Base-by-base conservation (phyloP, 2,113 vertebrate genomes). In the Chinchilla lanigera region DNA sequence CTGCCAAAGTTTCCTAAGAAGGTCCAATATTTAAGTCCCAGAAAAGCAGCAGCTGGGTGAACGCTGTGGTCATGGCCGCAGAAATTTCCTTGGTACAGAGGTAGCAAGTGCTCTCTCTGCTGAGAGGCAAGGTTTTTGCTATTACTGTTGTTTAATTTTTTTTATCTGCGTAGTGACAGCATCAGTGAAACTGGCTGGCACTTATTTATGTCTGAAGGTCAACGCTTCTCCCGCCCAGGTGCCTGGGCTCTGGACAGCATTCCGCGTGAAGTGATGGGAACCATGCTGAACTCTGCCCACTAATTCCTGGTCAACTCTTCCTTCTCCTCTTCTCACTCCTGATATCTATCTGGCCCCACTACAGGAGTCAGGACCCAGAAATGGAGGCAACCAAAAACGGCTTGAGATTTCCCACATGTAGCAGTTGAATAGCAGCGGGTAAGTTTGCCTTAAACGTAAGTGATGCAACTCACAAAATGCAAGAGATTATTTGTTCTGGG, bases 311-410 rank as follows among this genome's bases (percentile, higher is more conserved):
- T 75, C 44, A 96, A 44, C 22, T 58, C 86, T 87, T 83, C 75
- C 58, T 95, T 81, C 54, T 85, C 47, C 71, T 24, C 35, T 84
- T 61, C 81, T 95, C 75, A 92, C 96, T 96, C 38, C 63, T 93
- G 80, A 77, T 83, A n/a, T 84, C 71, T 84, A 73, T 22, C 56
- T 9, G 41, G 47, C 61, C 67, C 95, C 69, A 17, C 61, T 65
- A 28, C 33, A 22, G 7, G 33, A 96, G 77, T 5, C 73, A 89
- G 41, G 61, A 89, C 5, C 26, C 73, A 90, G 94, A 73, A 44
- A 73, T n/a, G 35, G 26, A 75, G 41, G 83, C 6, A 65, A 12
- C 28, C 20, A 86, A 78, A 89, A 12, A 44, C 9, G 0, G 7
- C 33, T 11, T 50, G 35, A 81, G 8, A 1, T 89, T 94, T 87